Evolutionary conservation across 2,113 vertebrate genomes (phyloP).

Genomic region (Oenanthe oenanthe): DNA sequence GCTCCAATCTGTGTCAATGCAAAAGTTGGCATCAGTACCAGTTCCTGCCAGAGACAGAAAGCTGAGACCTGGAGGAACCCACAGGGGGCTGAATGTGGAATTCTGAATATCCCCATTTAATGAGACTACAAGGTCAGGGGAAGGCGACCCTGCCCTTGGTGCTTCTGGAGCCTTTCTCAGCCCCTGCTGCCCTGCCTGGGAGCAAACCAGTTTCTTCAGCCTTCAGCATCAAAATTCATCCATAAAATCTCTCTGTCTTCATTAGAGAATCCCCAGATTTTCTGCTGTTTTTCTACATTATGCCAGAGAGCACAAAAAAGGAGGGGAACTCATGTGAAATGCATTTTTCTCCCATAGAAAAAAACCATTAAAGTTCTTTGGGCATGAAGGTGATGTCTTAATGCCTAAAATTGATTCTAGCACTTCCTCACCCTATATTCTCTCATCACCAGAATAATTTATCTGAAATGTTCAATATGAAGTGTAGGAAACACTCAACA

Average conservation of each 20-base stretch:
- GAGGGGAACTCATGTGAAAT: not conserved
- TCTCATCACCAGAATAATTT: not conserved
- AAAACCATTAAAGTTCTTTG: not conserved
- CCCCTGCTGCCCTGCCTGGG: not conserved
- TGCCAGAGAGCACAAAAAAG: rapidly evolving
- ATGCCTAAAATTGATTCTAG: not conserved
- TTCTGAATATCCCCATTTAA: not conserved
- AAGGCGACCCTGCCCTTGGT: not conserved
- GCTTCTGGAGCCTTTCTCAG: not conserved
- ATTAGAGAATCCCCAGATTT: not conserved
- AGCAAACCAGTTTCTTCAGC: rapidly evolving
- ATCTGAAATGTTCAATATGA: not conserved
- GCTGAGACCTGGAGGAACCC: not conserved
- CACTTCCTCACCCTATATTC: not conserved
- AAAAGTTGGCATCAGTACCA: not conserved
- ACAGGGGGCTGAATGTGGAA: not conserved
- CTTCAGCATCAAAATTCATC: not conserved
- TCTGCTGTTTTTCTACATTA: not conserved
- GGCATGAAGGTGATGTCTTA: not conserved
- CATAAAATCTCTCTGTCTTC: not conserved
- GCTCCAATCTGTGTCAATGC: not conserved
- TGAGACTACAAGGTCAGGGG: not conserved
- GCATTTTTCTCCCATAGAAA: not conserved
- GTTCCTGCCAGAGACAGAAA: slow-evolving; percentile 11
- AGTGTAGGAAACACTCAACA: not conserved